phyloP scores from a whole-genome alignment of 1,140 invertebrate species.

The Mercenaria mercenaria region DNA sequence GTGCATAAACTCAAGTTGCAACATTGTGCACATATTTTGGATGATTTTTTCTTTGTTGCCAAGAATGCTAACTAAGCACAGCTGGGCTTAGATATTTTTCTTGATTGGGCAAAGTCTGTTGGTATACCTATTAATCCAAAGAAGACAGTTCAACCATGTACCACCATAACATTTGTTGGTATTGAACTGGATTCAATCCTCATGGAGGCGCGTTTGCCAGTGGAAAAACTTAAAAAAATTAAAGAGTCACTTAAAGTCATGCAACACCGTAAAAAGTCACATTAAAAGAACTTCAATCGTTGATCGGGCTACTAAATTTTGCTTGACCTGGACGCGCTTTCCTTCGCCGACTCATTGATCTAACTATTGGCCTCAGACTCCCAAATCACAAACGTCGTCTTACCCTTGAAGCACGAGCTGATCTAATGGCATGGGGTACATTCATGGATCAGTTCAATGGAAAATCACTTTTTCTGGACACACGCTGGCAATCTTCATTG shows the following conservation, averaged over 20 bases:
- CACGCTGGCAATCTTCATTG: background rate
- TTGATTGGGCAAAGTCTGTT: background rate
- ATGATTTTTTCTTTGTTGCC: too few relatives aligned
- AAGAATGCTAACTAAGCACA: too few relatives aligned
- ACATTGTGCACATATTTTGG: too few relatives aligned
- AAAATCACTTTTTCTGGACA: background rate
- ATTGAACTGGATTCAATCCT: constrained; percentile 55
- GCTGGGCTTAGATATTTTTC: constrained; percentile 41
- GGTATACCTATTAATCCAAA: constrained; percentile 46
- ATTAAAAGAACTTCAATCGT: too few relatives aligned
- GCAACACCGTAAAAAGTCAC: too few relatives aligned
- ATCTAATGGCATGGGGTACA: background rate
- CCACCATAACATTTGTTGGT: constrained; percentile 54
- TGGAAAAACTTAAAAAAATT: constrained; percentile 58
- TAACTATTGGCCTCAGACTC: constrained; percentile 8
- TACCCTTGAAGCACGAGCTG: too few relatives aligned
- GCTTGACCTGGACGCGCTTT: too few relatives aligned
- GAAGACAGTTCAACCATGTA: constrained; percentile 60
- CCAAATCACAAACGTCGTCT: background rate
- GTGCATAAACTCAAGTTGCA: background rate
- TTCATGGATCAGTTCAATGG: constrained; percentile 8
- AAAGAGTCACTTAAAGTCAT: background rate
- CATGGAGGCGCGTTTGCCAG: constrained; percentile 46
- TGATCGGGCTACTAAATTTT: too few relatives aligned
- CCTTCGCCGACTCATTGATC: constrained; percentile 49